Percentiles rank a stretch among this genome's conserved stretches.
Evolutionary conservation across 2,113 vertebrate species (phyloP).

Genomic region (Nannospalax galili): DNA sequence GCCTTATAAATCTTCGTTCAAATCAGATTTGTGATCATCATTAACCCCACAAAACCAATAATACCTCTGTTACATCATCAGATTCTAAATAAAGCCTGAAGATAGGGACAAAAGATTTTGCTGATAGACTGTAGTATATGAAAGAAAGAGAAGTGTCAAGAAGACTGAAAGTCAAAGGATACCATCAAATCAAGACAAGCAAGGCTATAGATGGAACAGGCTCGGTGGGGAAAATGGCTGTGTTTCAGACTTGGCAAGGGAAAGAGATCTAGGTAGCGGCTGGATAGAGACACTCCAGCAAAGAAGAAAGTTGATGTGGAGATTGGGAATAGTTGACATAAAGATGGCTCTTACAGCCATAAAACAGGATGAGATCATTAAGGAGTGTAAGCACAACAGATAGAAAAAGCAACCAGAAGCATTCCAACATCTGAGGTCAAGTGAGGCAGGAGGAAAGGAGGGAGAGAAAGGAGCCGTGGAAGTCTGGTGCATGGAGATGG

Average conservation of each 20-base stretch:
- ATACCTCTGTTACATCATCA: neutral
- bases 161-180: neutral
- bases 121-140: neutral
- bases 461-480: neutral
- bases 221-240: neutral
- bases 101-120: neutral
- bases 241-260: neutral
- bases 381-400: neutral
- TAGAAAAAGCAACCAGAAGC: neutral
- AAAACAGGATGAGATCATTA: neutral
- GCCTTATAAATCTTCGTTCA: neutral
- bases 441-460: neutral
- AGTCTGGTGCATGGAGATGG: too few relatives aligned
- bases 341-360: neutral
- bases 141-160: neutral
- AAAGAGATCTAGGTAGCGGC: neutral
- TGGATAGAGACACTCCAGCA: neutral
- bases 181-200: neutral
- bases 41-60: neutral
- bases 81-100: neutral
- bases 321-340: neutral
- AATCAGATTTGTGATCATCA: neutral
- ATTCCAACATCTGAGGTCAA: neutral
- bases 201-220: neutral
- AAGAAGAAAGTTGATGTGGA: neutral